Evolutionary conservation across 1,140 invertebrate species (phyloP), one percentile per base, ranked within the genome.

Genomic region (Lepidurus arcticus): DNA sequence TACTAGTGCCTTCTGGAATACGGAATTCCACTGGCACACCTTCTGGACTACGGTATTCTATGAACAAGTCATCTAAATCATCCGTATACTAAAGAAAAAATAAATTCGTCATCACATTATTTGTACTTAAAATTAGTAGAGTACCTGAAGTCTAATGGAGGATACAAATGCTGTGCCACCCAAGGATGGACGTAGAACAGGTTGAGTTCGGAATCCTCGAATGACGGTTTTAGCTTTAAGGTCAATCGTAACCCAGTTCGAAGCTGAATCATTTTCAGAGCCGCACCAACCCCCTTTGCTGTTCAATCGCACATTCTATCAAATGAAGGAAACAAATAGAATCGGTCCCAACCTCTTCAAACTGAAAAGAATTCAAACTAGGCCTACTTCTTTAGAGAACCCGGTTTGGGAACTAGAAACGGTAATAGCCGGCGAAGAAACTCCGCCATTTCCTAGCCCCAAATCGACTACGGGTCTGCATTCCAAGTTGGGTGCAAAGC

Each of bases 1-100:
- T 85, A 16, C 85, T 85, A 77, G 92, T 94, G 0, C 93, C 92
- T 82, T 94, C 94, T 9, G 94, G 84, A 81, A 95, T 94, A 65
- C 94, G 87, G 82, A 97, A 97, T 84, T 97, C 94, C 0, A 97
- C 94, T n/a, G 94, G 92, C 1, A 94, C 93, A 16, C 94, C 94
- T 84, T 96, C 93, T 8, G 93, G 92, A 84, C 96, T 96, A 21
- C 92, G 91, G 81, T 97, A 97, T 82, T 97, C 94, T 85, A 91
- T 93, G 84, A 96, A 95, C 0, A 92, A 86, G 83, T 97, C 95
- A 0, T 94, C 94, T 47, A 97, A 85, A 82, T 97, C 91, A 82
- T 97, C 92, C 0, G 93, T 92, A 82, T 95, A 96, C 82, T 93
- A 89, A 44, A 83, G 82, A 73, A 53, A 53, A 53, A 79, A 26